Conservation (phyloP, 1,140 invertebrate genomes). For the Colletes gigas region DNA sequence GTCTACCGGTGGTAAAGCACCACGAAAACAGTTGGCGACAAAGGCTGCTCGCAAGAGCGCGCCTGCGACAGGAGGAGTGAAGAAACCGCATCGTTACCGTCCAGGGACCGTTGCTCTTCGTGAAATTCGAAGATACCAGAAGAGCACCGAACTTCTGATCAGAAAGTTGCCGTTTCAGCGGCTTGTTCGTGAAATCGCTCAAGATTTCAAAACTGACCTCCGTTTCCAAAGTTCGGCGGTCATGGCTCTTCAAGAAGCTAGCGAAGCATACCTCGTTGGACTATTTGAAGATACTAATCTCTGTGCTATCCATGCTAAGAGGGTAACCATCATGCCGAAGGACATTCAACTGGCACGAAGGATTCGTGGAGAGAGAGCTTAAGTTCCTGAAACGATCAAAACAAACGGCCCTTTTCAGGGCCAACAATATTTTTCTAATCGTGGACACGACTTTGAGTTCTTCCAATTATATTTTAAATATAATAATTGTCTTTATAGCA, state of each 20-base stretch:
- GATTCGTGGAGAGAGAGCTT: constrained; percentile 62
- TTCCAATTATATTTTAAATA: no score
- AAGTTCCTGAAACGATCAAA: not conserved
- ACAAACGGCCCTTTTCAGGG: constrained; percentile 64
- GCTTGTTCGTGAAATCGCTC: constrained; percentile 61
- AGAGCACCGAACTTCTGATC: constrained; percentile 59
- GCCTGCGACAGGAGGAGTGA: constrained; percentile 90
- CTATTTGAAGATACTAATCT: constrained; percentile 62
- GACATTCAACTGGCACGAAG: constrained; percentile 62
- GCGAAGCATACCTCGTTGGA: constrained; percentile 60
- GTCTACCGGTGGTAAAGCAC: constrained; percentile 82
- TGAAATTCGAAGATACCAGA: constrained; percentile 63
- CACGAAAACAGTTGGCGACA: constrained; percentile 88
- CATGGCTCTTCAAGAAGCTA: constrained; percentile 64
- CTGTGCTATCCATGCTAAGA: constrained; percentile 61
- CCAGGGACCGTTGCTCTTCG: constrained; percentile 62
- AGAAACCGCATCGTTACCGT: constrained; percentile 85
- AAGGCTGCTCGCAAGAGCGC: constrained; percentile 89
- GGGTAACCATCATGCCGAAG: constrained; percentile 64
- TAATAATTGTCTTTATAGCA: no score
- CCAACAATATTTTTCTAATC: constrained; percentile 37
- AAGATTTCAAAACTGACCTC: constrained; percentile 62
- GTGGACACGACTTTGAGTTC: constrained; percentile 7
- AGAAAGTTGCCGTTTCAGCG: constrained; percentile 61
- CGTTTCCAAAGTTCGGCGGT: constrained; percentile 64